Conservation (phyloP, 2,888 invertebrate species). For the Halictus ligatus region DNA sequence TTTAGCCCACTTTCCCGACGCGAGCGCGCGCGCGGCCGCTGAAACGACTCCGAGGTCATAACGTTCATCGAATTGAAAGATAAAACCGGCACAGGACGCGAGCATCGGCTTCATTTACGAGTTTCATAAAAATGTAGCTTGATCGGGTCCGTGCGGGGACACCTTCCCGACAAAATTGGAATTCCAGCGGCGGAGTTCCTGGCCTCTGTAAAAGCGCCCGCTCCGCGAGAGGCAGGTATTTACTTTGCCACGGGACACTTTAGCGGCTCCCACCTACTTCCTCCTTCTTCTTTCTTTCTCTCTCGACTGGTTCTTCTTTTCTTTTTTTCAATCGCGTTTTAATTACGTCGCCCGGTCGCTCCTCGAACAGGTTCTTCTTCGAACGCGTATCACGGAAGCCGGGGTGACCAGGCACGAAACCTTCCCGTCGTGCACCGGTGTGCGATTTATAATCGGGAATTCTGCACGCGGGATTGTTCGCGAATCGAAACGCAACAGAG, state of each 20-base stretch:
- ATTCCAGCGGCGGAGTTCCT: slow-evolving; percentile 27
- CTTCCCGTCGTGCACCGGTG: neutral
- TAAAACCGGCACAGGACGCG: slow-evolving; percentile 6
- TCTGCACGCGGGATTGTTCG: slow-evolving; percentile 13
- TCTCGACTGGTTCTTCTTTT: neutral
- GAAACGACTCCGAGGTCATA: neutral
- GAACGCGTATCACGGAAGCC: slow-evolving; percentile 10
- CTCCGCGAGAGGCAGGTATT: slow-evolving; percentile 17
- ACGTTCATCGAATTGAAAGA: neutral
- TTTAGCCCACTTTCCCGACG: neutral
- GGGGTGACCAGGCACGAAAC: slow-evolving; percentile 3
- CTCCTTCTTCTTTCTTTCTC: neutral
- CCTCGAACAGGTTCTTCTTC: slow-evolving; percentile 28
- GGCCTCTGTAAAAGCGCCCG: slow-evolving; percentile 18
- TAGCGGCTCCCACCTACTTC: neutral
- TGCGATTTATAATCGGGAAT: slow-evolving; percentile 34
- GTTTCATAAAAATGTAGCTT: slow-evolving; percentile 36
- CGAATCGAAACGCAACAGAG: neutral
- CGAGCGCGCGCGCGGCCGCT: neutral
- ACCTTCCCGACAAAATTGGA: slow-evolving; percentile 20
- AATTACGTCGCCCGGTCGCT: slow-evolving; percentile 27
- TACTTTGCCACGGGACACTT: slow-evolving; percentile 38
- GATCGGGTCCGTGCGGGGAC: slow-evolving; percentile 18
- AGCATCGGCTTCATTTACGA: slow-evolving; percentile 19
- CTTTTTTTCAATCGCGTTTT: slow-evolving; percentile 29